Evolutionary conservation across 1,140 invertebrate genomes (phyloP).

Genomic region (Acarapis woodi): DNA sequence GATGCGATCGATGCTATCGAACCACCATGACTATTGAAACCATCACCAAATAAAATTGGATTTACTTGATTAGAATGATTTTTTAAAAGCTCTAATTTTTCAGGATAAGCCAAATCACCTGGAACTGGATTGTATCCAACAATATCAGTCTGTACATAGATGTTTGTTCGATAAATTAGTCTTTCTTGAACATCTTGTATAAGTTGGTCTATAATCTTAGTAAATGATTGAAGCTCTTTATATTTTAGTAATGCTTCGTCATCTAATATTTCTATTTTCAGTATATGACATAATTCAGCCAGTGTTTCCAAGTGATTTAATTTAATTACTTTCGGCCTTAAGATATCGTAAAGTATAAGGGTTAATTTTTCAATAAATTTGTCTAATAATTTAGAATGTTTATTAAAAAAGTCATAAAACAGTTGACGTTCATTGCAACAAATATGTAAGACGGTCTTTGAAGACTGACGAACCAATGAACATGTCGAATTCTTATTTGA

Average conservation of each 20-base stretch:
- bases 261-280: slow-evolving; percentile 21
- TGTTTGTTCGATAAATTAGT: slow-evolving; percentile 74
- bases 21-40: slow-evolving; percentile 11
- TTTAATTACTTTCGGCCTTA: slow-evolving; percentile 83
- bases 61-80: background rate
- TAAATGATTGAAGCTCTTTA: slow-evolving; percentile 41
- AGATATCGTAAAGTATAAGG: slow-evolving; percentile 58
- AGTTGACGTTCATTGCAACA: slow-evolving; percentile 70
- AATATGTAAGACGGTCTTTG: slow-evolving; percentile 59
- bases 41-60: no score
- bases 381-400: slow-evolving; percentile 22
- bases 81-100: slow-evolving; percentile 38
- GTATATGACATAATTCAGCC: slow-evolving; percentile 76
- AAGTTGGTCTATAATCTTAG: slow-evolving; percentile 47
- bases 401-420: slow-evolving; percentile 58
- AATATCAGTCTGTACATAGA: slow-evolving; percentile 76
- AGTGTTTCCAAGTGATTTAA: slow-evolving; percentile 91
- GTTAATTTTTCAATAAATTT: slow-evolving; percentile 51
- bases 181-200: slow-evolving; percentile 86
- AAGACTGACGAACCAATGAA: slow-evolving; percentile 50
- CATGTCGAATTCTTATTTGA: slow-evolving; percentile 55
- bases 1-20: slow-evolving; percentile 12
- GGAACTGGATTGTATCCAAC: slow-evolving; percentile 52
- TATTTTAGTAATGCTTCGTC: slow-evolving; percentile 4
- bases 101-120: slow-evolving; percentile 87